Conservation (phyloP, 2,888 invertebrate species). For the Seira sanloemensis region DNA sequence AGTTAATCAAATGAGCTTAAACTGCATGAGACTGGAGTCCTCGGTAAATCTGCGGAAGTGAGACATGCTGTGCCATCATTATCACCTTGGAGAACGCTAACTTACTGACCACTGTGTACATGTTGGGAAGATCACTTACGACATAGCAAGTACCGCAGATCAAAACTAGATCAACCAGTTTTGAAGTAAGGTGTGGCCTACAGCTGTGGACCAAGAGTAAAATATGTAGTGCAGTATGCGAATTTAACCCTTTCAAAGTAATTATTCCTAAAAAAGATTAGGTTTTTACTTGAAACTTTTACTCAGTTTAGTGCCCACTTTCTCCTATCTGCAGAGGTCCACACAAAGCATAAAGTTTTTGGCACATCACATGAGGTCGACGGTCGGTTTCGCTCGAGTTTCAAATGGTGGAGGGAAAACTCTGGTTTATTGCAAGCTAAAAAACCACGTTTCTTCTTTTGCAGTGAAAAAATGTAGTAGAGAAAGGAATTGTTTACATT, state of each 20-base stretch:
- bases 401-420: too few species aligned
- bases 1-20: too few species aligned
- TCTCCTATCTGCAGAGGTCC: not conserved
- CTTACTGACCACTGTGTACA: too few species aligned
- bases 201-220: not conserved
- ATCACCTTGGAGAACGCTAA: not conserved
- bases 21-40: too few species aligned
- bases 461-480: not conserved
- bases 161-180: not conserved
- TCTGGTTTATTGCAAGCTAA: too few species aligned
- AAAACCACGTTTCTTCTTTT: not conserved
- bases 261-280: not conserved
- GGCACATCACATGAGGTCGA: not conserved
- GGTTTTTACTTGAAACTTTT: not conserved
- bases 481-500: constrained; percentile 45
- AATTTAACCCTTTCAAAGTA: not conserved
- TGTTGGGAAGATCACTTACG: too few species aligned
- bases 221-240: not conserved
- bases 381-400: not conserved
- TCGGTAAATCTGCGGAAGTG: not conserved
- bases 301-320: not conserved
- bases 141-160: too few species aligned
- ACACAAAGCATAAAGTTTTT: not conserved
- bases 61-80: not conserved
- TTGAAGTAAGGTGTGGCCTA: not conserved